These are phyloP conservation scores for Luehdorfia chinensis DNA, from an alignment of 1,140 invertebrate genomes.

Conservation along the genomic window DNA sequence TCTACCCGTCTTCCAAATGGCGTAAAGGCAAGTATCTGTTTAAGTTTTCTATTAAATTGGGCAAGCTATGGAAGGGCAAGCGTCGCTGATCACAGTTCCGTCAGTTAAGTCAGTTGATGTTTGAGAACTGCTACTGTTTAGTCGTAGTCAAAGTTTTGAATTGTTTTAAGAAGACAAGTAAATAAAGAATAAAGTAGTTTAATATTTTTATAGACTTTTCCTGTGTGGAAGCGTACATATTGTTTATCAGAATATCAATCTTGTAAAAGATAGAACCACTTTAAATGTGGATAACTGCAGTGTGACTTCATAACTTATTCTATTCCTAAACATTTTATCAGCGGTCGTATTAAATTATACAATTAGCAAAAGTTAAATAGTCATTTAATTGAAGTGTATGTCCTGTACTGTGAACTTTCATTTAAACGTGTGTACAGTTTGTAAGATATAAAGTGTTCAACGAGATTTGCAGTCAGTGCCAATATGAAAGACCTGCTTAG, in stretches of 20 bases:
- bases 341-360: constrained; percentile 32
- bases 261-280: constrained; percentile 12
- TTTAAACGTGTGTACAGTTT: not conserved
- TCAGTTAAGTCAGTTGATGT: constrained; percentile 39
- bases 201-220: constrained; percentile 9
- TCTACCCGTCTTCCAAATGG: too few species aligned
- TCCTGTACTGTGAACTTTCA: constrained; percentile 8
- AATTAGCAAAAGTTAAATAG: constrained; percentile 18
- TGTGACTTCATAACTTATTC: constrained; percentile 57
- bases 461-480: constrained; percentile 30
- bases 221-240: not conserved
- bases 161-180: constrained; percentile 10
- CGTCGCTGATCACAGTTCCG: constrained; percentile 15
- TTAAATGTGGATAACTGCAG: constrained; percentile 26
- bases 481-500: constrained; percentile 58
- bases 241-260: not conserved
- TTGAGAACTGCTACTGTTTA: constrained; percentile 22
- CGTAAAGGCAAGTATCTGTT: constrained; percentile 1
- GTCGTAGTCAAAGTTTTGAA: constrained; percentile 2
- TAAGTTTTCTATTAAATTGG: too few species aligned
- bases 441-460: constrained; percentile 19
- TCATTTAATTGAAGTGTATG: not conserved
- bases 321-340: constrained; percentile 50
- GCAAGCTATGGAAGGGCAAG: constrained; percentile 20
- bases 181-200: constrained; percentile 9